These are phyloP conservation scores for Apocheima hispidaria DNA, from an alignment of 2,888 invertebrate species.

Conservation along the genomic window DNA sequence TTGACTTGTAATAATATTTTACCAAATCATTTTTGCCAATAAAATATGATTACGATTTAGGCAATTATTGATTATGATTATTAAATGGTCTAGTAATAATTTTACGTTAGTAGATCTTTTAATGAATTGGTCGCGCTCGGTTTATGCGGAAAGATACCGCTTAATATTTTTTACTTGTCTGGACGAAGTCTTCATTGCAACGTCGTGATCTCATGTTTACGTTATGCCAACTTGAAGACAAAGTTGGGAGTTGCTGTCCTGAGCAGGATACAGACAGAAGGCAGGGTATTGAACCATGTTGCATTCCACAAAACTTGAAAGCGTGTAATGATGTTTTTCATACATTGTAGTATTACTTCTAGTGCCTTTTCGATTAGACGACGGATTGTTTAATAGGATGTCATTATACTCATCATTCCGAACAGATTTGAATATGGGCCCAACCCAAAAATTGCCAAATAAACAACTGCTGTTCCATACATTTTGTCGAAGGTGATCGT, in stretches of 20 bases:
- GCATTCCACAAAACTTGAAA: neutral
- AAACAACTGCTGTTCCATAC: too few relatives aligned
- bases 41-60: too few relatives aligned
- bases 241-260: constrained; percentile 25
- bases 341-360: neutral
- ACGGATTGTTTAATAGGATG: too few relatives aligned
- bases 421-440: too few relatives aligned
- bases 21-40: too few relatives aligned
- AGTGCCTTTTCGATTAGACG: too few relatives aligned
- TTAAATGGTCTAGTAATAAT: neutral
- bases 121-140: neutral
- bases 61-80: too few relatives aligned
- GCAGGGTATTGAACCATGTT: constrained; percentile 6
- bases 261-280: constrained; percentile 5
- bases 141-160: neutral
- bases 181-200: neutral
- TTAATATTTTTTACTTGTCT: neutral
- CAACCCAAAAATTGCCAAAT: too few relatives aligned
- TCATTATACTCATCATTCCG: too few relatives aligned
- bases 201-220: constrained; percentile 10
- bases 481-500: too few relatives aligned
- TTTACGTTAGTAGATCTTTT: neutral
- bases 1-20: too few relatives aligned
- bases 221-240: constrained; percentile 18
- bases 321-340: neutral